Evolutionary conservation across 2,797 vertebrate species (phyloP).

Genomic region (Malacoctenus gilli): DNA sequence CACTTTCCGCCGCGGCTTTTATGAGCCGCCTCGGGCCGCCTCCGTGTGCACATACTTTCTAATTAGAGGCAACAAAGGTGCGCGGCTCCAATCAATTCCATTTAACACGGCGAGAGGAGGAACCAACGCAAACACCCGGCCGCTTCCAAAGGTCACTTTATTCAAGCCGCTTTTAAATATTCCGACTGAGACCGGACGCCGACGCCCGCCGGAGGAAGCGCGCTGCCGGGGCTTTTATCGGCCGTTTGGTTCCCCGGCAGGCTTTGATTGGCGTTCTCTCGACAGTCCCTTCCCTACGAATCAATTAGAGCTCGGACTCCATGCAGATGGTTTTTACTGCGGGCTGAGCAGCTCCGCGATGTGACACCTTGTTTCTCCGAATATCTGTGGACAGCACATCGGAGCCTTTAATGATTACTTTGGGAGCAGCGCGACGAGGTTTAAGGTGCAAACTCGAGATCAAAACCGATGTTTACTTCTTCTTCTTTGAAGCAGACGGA

Average conservation of each 20-base stretch:
- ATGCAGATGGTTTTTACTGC: conserved; percentile 5
- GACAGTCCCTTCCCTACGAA: conserved; percentile 1
- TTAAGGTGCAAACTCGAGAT: too few relatives aligned
- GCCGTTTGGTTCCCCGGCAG: conserved; percentile 3
- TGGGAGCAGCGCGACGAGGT: neutral
- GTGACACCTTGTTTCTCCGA: neutral
- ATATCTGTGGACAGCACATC: neutral
- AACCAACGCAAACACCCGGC: neutral
- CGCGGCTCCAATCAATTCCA: conserved; percentile 13
- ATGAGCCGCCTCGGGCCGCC: conserved; percentile 13
- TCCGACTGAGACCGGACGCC: neutral
- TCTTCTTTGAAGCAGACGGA: too few relatives aligned
- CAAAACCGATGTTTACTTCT: too few relatives aligned
- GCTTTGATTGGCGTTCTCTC: conserved; percentile 9
- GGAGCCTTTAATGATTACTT: neutral
- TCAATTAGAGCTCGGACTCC: conserved; percentile 2
- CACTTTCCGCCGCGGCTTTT: conserved; percentile 17
- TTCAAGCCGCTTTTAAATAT: conserved; percentile 3
- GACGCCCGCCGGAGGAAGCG: neutral
- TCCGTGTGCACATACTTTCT: conserved; percentile 12
- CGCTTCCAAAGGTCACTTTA: neutral
- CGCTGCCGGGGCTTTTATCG: conserved; percentile 1
- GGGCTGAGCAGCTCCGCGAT: neutral
- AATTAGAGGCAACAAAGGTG: conserved; percentile 32
- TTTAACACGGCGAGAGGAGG: conserved; percentile 4